These are phyloP conservation scores for Campoletis raptor DNA, from an alignment of 2,888 invertebrate species.

Conservation along the genomic window DNA sequence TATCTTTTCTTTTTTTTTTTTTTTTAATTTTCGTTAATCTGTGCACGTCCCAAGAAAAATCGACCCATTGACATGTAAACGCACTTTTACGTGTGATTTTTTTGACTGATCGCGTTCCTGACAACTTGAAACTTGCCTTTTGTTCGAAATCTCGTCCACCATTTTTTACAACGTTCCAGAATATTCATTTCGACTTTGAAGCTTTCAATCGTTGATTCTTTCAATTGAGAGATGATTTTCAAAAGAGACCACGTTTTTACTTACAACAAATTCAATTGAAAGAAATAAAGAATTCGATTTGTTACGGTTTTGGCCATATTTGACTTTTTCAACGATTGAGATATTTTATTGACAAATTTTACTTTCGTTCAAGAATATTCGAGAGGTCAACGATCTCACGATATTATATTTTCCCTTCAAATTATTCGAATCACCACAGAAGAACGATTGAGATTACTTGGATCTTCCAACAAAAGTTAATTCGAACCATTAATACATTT, in stretches of 20 bases:
- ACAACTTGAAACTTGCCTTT: background rate
- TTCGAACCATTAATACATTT: conserved; percentile 16
- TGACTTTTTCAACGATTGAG: background rate
- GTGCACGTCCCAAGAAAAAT: conserved; percentile 34
- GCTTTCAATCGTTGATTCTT: background rate
- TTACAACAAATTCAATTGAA: background rate
- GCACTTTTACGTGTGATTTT: conserved; percentile 40
- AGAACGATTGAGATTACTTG: conserved; percentile 14
- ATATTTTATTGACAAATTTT: background rate
- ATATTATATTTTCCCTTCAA: background rate
- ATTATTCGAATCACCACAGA: background rate
- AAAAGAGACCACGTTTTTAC: background rate
- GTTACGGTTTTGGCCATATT: background rate
- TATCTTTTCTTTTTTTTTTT: background rate
- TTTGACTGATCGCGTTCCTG: conserved; percentile 4
- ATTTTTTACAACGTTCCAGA: background rate
- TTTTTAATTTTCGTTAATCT: conserved; percentile 30
- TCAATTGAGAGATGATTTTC: background rate
- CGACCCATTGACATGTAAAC: conserved; percentile 69
- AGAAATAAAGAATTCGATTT: background rate
- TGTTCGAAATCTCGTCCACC: background rate
- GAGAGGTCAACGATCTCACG: background rate
- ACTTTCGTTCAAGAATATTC: background rate
- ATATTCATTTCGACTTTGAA: background rate
- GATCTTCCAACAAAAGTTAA: conserved; percentile 28